Evolutionary conservation across 2,797 vertebrate species (phyloP).

Genomic region (Streptopelia turtur): DNA sequence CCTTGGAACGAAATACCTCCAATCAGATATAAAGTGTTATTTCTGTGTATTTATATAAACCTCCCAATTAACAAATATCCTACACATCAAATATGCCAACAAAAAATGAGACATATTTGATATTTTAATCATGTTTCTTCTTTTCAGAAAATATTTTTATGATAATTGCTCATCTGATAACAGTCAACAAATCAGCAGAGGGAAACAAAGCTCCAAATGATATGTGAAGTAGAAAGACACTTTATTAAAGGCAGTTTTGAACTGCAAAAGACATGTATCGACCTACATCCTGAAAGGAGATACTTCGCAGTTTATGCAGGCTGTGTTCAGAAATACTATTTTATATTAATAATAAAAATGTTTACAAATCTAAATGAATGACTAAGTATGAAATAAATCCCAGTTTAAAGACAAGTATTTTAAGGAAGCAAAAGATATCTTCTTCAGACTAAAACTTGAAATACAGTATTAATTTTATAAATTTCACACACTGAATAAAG

Average conservation of each 20-base stretch:
- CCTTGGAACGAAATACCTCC: neutral
- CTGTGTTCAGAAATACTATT: neutral
- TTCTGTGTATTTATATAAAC: neutral
- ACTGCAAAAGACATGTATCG: neutral
- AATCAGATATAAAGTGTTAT: neutral
- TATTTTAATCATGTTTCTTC: neutral
- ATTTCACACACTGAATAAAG: neutral
- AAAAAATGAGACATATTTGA: neutral
- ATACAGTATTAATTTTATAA: neutral
- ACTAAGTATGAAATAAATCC: neutral
- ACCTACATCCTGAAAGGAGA: neutral
- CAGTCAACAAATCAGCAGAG: neutral
- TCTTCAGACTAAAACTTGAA: neutral
- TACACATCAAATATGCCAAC: neutral
- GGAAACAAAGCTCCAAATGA: neutral
- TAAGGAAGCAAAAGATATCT: neutral
- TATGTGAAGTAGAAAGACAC: neutral
- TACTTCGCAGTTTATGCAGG: neutral
- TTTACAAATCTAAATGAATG: neutral
- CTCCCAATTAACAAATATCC: neutral
- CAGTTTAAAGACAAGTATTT: neutral
- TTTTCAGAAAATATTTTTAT: neutral
- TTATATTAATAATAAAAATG: neutral
- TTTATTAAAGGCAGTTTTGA: neutral
- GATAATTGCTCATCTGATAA: neutral